These are phyloP conservation scores for Ptilonorhynchus violaceus DNA, from an alignment of 2,113 vertebrate genomes.

Conservation along the genomic window DNA sequence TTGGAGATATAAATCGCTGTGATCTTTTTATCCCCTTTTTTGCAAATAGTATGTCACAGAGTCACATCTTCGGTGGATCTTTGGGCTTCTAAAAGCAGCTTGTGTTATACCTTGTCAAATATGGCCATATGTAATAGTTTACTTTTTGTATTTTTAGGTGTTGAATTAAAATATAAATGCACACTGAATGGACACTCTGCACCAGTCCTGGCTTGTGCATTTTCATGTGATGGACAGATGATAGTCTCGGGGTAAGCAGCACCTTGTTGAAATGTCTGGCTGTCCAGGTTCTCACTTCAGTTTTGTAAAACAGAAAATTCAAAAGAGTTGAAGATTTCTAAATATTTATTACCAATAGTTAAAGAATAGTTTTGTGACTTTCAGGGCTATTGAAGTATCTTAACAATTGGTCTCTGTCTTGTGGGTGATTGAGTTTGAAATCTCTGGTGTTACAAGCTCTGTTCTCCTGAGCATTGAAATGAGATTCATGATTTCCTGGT, in stretches of 20 bases:
- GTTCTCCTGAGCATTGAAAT: neutral
- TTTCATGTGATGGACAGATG: slow-evolving; percentile 84
- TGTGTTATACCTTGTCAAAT: neutral
- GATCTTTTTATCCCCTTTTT: neutral
- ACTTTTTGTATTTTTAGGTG: slow-evolving; percentile 63
- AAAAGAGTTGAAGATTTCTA: neutral
- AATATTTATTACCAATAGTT: neutral
- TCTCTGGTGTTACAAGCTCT: neutral
- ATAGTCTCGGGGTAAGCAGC: slow-evolving; percentile 83
- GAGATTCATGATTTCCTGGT: neutral
- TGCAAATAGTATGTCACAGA: neutral
- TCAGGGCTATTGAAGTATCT: neutral
- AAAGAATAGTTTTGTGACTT: neutral
- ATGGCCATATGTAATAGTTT: neutral
- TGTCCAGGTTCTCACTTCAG: neutral
- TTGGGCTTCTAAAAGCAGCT: neutral
- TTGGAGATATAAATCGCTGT: neutral
- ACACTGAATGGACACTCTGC: slow-evolving; percentile 78
- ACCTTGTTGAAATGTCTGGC: neutral
- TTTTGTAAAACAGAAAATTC: neutral
- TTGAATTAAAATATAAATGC: slow-evolving; percentile 73
- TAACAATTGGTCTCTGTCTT: neutral
- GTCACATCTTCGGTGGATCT: neutral
- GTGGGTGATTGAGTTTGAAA: neutral
- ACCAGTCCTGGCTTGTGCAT: slow-evolving; percentile 86